phyloP scores from a whole-genome alignment of 2,888 invertebrate species.

The Scaptomyza cyrtandrae region DNA sequence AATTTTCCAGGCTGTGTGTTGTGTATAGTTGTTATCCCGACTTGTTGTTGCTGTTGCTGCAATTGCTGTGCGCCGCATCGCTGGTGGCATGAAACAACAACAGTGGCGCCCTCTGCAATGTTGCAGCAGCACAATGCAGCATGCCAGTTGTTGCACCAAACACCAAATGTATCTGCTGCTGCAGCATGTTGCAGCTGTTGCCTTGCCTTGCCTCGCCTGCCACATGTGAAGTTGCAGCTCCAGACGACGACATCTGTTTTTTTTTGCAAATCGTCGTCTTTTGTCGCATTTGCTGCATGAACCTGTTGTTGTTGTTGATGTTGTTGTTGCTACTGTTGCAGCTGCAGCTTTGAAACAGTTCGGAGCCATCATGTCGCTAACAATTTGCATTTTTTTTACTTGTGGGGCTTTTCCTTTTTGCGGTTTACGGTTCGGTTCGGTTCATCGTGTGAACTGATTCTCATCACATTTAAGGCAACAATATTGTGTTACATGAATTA shows the following conservation, averaged over 20 bases:
- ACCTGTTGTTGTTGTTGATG: constrained; percentile 64
- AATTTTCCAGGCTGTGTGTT: constrained; percentile 66
- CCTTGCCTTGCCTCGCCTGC: constrained; percentile 25
- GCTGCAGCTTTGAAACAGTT: constrained; percentile 54
- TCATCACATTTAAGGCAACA: constrained; percentile 4
- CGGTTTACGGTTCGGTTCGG: constrained; percentile 20
- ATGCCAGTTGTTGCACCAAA: constrained; percentile 30
- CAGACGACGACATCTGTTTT: constrained; percentile 79
- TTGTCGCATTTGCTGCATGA: constrained; percentile 41
- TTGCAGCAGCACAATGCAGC: constrained; percentile 72
- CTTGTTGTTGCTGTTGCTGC: constrained; percentile 34
- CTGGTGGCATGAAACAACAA: constrained; percentile 84
- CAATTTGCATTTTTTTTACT: constrained; percentile 63
- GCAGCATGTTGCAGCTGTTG: constrained; percentile 70
- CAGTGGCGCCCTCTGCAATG: constrained; percentile 82
- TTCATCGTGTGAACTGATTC: constrained; percentile 58
- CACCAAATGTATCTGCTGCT: constrained; percentile 35
- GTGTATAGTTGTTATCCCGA: constrained; percentile 39
- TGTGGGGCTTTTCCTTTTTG: constrained; percentile 70
- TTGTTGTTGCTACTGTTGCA: constrained; percentile 43
- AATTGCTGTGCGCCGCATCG: constrained; percentile 77
- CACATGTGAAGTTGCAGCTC: constrained; percentile 57
- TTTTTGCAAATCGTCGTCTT: constrained; percentile 32
- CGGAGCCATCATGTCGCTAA: constrained; percentile 49
- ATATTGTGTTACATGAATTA: neutral